Evolutionary conservation across 2,113 vertebrate genomes (phyloP), one percentile per base, ranked within the genome.

Genomic region (Cyphomyrus plagiostoma): DNA sequence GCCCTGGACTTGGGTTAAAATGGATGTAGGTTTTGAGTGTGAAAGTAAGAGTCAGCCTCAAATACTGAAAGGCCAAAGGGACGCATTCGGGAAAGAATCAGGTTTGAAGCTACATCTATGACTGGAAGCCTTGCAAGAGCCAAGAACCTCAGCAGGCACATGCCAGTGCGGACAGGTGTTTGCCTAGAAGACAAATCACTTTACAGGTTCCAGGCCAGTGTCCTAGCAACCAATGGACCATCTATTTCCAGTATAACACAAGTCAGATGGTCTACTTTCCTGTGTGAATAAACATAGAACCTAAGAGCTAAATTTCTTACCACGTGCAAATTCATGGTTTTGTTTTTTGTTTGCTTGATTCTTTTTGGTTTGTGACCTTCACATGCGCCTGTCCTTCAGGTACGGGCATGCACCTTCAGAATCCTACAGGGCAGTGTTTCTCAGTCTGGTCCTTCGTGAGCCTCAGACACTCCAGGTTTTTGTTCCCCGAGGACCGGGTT

Each of bases 161-260:
- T 15, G n/a, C 88, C 62, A 88, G 45, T 1, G 21, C 4, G 30
- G 80, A 35, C 88, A 80, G 88, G 88, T 80, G 88, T 45, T 77
- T 49, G 19, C 66, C 56, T 77, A 45, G 66, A 58, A 42, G 48
- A 62, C 87, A 58, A 88, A 88, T 58, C 87, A 88, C 87, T 77
- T 3, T 9, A 80, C 48, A 77, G 35, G 11, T 74, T 80, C 66
- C 30, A 70, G 26, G 17, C 45, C 66, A 35, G 88, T 45, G 45
- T 88, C 53, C 39, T 88, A 39, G 56, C 56, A 62, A 45, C 39
- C n/a, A 58, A 23, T 23, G 3, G 7, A 23, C 52, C 21, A 66
- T 58, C 50, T 26, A 39, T 88, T 50, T 88, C 35, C 35, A 46
- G 35, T 23, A n/a, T 45, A 52, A 30, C 84, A 13, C n/a, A 30